Base-by-base conservation (phyloP, 2,888 invertebrate genomes). In the Pandemis corylana region DNA sequence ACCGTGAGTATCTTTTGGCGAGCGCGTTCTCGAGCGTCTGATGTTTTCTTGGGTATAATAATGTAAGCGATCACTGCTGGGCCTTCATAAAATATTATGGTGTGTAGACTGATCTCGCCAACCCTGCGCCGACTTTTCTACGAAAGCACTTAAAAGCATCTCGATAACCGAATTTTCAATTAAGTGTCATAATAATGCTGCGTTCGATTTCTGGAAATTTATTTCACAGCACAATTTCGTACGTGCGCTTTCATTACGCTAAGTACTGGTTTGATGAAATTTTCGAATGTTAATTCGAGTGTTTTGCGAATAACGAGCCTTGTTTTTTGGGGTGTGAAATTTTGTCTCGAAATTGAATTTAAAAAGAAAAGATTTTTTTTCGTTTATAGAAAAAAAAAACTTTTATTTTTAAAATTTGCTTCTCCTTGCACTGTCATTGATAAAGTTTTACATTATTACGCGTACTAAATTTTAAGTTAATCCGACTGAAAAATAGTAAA, bases 81-180 rank as follows among this genome's bases (percentile, higher is more conserved):
- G 20, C 20, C 20, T 20, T 20, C 20, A 20, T 20, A 20, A 20
- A 6, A 51, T 51, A 51, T 51, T 51, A 5, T 6, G 51, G 51
- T n/a, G 51, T 51, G 6, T n/a, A 13, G 9, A 66, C 28, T 4
- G 28, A 36, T 56, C 36, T 70, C 53, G 82, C 13, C 89, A 92
- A 78, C 91, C 91, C 90, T 90, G 46, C 66, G 62, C 44, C 75
- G 67, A 65, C 68, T 90, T 83, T 93, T 92, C 93, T 92, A 93
- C 92, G 91, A 92, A 94, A 88, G 84, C 87, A 89, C 86, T 93
- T 91, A 89, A 84, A 85, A 83, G 80, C 84, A 89, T 90, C 87
- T 83, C 88, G 91, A 93, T 92, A 91, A 88, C 88, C 85, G 89
- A 91, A 86, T 89, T 92, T 92, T 94, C 93, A 94, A 94, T 94